A percentile compares a stretch with the other conserved stretches of the same genome.
phyloP scores from a whole-genome alignment of 1,140 invertebrate species.

The Hylaeus volcanicus region DNA sequence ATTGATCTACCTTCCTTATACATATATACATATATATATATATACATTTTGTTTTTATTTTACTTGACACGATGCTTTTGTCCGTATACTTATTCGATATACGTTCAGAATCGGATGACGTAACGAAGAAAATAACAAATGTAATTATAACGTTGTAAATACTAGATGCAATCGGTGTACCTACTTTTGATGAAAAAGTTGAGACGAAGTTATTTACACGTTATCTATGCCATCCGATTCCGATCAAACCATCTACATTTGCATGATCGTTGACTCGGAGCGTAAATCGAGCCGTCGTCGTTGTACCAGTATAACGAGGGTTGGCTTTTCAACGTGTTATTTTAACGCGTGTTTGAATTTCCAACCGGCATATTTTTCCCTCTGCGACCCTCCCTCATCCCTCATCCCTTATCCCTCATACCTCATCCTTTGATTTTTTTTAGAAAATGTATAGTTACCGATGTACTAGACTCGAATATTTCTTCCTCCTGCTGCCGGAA shows the following conservation, averaged over 20 bases:
- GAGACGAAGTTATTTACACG: not conserved
- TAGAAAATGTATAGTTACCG: not conserved
- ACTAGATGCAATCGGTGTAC: not conserved
- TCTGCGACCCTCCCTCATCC: too few relatives aligned
- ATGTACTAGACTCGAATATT: not conserved
- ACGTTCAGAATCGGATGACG: not conserved
- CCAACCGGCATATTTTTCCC: too few relatives aligned
- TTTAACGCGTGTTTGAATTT: conserved; percentile 11
- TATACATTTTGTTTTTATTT: not conserved
- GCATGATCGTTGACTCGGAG: not conserved
- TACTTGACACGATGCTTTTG: not conserved
- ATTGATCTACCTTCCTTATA: conserved; percentile 4
- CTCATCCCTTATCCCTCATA: too few relatives aligned
- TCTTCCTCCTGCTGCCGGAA: not conserved
- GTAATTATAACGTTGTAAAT: not conserved
- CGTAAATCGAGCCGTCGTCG: not conserved
- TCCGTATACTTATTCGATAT: not conserved
- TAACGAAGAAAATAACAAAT: not conserved
- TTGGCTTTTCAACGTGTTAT: conserved; percentile 7
- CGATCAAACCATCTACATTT: conserved; percentile 11
- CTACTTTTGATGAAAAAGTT: not conserved
- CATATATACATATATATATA: not conserved
- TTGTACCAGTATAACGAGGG: not conserved
- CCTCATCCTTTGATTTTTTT: not conserved
- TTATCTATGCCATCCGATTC: not conserved